These are phyloP conservation scores for Blomia tropicalis DNA, from an alignment of 2,888 invertebrate species.

Conservation along the genomic window DNA sequence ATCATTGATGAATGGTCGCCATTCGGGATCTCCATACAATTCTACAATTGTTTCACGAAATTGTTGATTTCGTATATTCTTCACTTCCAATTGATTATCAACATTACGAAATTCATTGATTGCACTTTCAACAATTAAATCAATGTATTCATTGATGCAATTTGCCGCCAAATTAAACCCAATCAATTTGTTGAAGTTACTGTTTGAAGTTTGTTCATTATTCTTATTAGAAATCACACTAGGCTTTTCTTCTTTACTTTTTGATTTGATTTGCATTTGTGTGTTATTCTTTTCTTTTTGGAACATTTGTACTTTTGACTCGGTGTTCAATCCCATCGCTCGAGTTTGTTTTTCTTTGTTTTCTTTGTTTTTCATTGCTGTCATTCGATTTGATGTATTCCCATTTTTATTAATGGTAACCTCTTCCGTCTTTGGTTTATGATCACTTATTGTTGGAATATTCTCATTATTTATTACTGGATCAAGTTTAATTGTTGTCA, in stretches of 20 bases:
- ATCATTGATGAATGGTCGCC: slow-evolving; percentile 7
- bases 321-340: background rate
- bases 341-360: background rate
- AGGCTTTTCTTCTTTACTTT: background rate
- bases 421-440: background rate
- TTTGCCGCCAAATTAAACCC: background rate
- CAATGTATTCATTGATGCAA: slow-evolving; percentile 8
- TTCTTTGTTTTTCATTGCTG: background rate
- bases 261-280: background rate
- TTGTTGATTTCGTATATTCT: background rate
- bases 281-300: background rate
- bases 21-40: slow-evolving; percentile 6
- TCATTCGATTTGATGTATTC: background rate
- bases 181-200: slow-evolving; percentile 4
- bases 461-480: background rate
- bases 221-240: background rate
- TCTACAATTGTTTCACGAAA: background rate
- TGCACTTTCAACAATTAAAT: background rate
- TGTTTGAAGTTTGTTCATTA: slow-evolving; percentile 1
- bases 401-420: background rate
- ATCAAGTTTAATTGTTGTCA: background rate
- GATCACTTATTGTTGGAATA: background rate
- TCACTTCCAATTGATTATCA: background rate
- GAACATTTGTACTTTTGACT: background rate
- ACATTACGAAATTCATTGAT: background rate